These are phyloP conservation scores for Ceramica pisi DNA, from an alignment of 2,888 invertebrate genomes.

Conservation along the genomic window DNA sequence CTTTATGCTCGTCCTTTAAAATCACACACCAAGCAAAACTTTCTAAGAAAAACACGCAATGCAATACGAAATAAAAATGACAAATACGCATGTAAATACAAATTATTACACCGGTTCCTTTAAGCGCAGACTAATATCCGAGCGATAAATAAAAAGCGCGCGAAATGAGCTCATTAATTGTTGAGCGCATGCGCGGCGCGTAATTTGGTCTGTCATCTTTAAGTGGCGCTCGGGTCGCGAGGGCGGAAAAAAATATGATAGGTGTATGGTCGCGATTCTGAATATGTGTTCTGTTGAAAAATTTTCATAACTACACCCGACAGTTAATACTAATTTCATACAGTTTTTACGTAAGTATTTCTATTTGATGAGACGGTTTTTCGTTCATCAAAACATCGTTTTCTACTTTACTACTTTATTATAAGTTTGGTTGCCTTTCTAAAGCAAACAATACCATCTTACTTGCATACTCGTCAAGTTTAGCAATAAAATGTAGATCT, in stretches of 20 bases:
- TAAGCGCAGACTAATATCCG: constrained; percentile 77
- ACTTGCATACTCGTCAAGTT: not conserved
- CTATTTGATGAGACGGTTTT: constrained; percentile 3
- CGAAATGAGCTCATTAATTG: constrained; percentile 87
- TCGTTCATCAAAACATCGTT: not conserved
- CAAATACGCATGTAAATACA: constrained; percentile 69
- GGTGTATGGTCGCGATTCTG: constrained; percentile 13
- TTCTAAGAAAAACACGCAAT: constrained; percentile 58
- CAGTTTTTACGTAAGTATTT: not conserved
- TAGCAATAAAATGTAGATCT: constrained; percentile 6
- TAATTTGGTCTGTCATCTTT: constrained; percentile 84
- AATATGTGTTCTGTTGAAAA: constrained; percentile 4
- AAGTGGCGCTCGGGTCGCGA: constrained; percentile 71
- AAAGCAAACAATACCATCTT: not conserved
- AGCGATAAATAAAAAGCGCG: constrained; percentile 84
- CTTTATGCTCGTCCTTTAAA: constrained; percentile 23
- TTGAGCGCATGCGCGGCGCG: constrained; percentile 74
- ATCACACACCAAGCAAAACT: constrained; percentile 21
- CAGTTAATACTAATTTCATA: not conserved
- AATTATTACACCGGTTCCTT: constrained; percentile 70
- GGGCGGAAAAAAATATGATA: constrained; percentile 30
- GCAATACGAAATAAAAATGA: constrained; percentile 71
- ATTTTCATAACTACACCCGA: not conserved
- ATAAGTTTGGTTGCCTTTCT: not conserved
- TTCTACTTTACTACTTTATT: constrained; percentile 5